Conservation (phyloP, 2,888 invertebrate genomes). For the Amphimallon solstitiale region DNA sequence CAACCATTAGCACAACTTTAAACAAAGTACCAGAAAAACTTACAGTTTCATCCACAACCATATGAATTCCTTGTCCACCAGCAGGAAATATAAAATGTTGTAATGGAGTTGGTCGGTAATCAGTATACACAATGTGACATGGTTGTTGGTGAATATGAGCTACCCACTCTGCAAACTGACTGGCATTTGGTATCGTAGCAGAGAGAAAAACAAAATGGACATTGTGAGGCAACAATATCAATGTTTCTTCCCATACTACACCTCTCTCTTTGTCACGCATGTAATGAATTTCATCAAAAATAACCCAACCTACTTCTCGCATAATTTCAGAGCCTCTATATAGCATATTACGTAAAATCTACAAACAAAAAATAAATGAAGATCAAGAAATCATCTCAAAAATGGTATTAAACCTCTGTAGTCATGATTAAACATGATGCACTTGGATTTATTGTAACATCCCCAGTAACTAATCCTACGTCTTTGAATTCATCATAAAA, state of each 20-base stretch:
- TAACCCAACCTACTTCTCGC: slow-evolving; percentile 99
- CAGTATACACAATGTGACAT: slow-evolving; percentile 99
- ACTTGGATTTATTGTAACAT: slow-evolving; percentile 98
- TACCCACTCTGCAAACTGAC: slow-evolving; percentile 96
- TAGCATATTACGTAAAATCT: slow-evolving; percentile 98
- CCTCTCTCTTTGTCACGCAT: slow-evolving; percentile 99
- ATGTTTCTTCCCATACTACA: slow-evolving; percentile 99
- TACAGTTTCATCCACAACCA: slow-evolving; percentile 92
- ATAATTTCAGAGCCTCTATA: slow-evolving; percentile 98
- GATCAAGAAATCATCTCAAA: slow-evolving; percentile 17
- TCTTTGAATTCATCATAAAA: slow-evolving; percentile 97
- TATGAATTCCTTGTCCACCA: slow-evolving; percentile 95
- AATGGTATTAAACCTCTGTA: slow-evolving; percentile 77
- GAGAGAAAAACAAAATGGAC: slow-evolving; percentile 99
- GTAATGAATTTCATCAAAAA: slow-evolving; percentile 99
- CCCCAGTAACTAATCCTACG: slow-evolving; percentile 98
- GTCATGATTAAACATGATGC: slow-evolving; percentile 99
- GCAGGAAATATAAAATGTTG: slow-evolving; percentile 99
- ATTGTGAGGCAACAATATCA: slow-evolving; percentile 96
- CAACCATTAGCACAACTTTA: too few relatives aligned
- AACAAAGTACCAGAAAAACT: slow-evolving; percentile 38
- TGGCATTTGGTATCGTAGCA: slow-evolving; percentile 98
- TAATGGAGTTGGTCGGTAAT: slow-evolving; percentile 95
- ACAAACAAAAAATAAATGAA: slow-evolving; percentile 40
- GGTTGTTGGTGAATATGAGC: slow-evolving; percentile 94